phyloP scores from a whole-genome alignment of 2,888 invertebrate species.

The Choreutis nemorana region DNA sequence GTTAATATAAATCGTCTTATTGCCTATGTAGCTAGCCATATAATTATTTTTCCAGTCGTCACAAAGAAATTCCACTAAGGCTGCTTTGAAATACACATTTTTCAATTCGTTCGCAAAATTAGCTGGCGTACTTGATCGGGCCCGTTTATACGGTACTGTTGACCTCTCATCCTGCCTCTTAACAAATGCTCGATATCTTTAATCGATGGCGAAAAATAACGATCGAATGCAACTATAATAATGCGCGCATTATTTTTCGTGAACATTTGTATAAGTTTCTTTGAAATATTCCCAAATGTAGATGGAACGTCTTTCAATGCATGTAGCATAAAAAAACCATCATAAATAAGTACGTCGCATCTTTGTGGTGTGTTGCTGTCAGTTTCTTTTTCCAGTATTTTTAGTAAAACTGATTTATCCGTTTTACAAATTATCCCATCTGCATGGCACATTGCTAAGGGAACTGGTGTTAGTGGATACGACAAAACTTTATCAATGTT shows the following conservation, averaged over 20 bases:
- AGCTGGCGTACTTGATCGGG: constrained; percentile 11
- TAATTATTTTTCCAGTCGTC: constrained; percentile 11
- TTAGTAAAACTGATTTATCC: constrained; percentile 16
- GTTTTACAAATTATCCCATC: constrained; percentile 19
- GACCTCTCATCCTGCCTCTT: constrained; percentile 1
- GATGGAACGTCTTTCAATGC: background rate
- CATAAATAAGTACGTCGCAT: constrained; percentile 1
- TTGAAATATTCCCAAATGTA: constrained; percentile 1
- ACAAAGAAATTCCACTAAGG: constrained; percentile 11
- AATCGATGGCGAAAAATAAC: constrained; percentile 14
- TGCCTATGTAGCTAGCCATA: constrained; percentile 8
- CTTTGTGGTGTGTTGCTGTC: background rate
- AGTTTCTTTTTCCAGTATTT: constrained; percentile 11
- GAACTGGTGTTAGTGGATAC: constrained; percentile 12
- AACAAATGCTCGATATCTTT: constrained; percentile 14
- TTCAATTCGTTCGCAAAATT: constrained; percentile 13
- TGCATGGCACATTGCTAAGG: constrained; percentile 17
- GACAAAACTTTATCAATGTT: constrained; percentile 4
- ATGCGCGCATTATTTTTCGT: constrained; percentile 5
- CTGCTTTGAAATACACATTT: constrained; percentile 13
- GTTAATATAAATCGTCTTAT: constrained; percentile 12
- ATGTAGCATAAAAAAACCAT: constrained; percentile 1
- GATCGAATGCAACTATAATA: constrained; percentile 13
- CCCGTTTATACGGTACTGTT: constrained; percentile 10
- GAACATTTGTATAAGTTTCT: constrained; percentile 1